Conservation (phyloP, 2,888 invertebrate genomes). For the Epicampocera succincta region DNA sequence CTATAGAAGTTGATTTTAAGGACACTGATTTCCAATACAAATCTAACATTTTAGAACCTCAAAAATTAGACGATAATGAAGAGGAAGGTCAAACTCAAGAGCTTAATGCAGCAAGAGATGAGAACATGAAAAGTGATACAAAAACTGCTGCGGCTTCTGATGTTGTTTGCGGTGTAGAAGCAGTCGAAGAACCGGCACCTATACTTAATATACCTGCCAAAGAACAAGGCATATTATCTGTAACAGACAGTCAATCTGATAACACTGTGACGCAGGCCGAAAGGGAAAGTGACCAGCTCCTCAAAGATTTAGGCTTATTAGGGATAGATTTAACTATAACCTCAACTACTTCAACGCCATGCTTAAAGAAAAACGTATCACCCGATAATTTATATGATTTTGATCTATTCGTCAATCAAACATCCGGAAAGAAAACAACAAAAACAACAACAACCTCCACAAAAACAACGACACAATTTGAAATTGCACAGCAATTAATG, state of each 20-base stretch:
- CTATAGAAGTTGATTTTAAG: conserved; percentile 97
- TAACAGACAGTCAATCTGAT: conserved; percentile 50
- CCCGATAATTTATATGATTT: conserved; percentile 76
- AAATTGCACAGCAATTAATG: conserved; percentile 53
- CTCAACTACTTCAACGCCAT: conserved; percentile 73
- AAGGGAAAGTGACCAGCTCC: conserved; percentile 76
- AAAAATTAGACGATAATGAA: conserved; percentile 78
- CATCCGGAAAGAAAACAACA: conserved; percentile 11
- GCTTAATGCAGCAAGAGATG: not conserved
- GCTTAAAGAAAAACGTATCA: conserved; percentile 70
- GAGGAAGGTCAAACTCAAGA: conserved; percentile 68
- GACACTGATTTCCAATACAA: conserved; percentile 96
- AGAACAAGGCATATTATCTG: conserved; percentile 54
- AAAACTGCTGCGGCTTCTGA: conserved; percentile 13
- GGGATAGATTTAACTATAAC: conserved; percentile 81
- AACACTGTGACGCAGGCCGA: conserved; percentile 7
- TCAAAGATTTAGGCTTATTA: conserved; percentile 84
- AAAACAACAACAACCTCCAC: conserved; percentile 4
- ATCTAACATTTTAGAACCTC: conserved; percentile 78
- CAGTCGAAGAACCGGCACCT: conserved; percentile 76
- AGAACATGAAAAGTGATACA: conserved; percentile 6
- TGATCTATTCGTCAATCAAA: conserved; percentile 77
- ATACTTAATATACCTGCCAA: conserved; percentile 75
- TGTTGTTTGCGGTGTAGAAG: conserved; percentile 76
- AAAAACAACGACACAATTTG: conserved; percentile 34